Conservation (phyloP, 2,888 invertebrate species). For the Lepidochitona cinerea region DNA sequence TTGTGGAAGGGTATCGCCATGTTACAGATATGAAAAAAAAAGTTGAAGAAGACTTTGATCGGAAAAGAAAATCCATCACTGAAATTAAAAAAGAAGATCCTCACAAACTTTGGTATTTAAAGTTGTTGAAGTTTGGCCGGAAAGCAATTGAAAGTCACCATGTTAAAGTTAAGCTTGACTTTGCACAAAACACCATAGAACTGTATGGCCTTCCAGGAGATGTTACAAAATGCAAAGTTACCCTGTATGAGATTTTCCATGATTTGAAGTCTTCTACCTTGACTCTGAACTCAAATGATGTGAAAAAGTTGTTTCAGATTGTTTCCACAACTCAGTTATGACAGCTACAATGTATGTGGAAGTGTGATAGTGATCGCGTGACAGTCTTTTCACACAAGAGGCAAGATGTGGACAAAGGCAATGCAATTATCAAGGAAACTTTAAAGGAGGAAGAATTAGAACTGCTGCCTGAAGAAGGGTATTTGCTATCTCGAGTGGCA, state of each 20-base stretch:
- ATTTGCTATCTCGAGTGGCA: neutral
- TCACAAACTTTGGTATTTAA: neutral
- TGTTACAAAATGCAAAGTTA: neutral
- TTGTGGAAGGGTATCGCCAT: neutral
- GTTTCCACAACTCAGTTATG: neutral
- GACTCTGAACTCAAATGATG: neutral
- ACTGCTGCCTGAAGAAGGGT: neutral
- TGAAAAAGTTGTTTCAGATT: neutral
- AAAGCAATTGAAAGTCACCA: neutral
- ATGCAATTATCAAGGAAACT: neutral
- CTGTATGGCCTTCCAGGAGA: neutral
- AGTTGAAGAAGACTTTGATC: neutral
- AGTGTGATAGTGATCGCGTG: neutral
- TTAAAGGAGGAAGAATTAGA: neutral
- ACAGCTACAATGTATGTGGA: neutral
- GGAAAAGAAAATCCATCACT: neutral
- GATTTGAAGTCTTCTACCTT: neutral
- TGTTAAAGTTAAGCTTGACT: neutral
- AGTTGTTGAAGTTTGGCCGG: neutral
- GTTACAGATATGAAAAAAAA: neutral
- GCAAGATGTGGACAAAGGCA: neutral
- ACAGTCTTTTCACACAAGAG: neutral
- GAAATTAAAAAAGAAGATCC: neutral
- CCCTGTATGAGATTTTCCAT: neutral
- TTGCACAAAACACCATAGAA: neutral